Evolutionary conservation across 2,888 invertebrate genomes (phyloP), one percentile per base, ranked within the genome.

Genomic region (Diarsia rubi): DNA sequence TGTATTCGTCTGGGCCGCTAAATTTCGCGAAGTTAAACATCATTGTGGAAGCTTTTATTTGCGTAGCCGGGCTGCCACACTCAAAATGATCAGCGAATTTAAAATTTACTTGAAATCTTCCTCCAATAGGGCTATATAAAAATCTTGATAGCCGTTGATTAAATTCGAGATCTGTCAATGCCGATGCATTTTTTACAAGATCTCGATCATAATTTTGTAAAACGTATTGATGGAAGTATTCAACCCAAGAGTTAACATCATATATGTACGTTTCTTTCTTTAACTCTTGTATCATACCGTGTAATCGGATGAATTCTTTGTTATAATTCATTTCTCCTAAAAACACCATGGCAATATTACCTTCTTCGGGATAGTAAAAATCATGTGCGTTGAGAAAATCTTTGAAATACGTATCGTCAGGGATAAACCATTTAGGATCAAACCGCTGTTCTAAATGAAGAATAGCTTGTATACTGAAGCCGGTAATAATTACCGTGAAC

Each of bases 371-470:
- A 92, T 97, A 98, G 88, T 97, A 97, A 74, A 94, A 82, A 69
- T 97, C 96, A 70, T 97, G 95, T n/a, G 95, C 93, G 60, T 94
- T 89, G 6, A 97, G 88, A 91, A 97, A 98, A 71, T 97, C 93
- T 84, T 97, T 97, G 69, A 98, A 97, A 90, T 98, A 98, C 0
- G 98, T 97, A 68, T 97, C 97, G 70, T 97, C 97, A 0, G 98
- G 98, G 75, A 98, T 96, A 90, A 98, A 98, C 98, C 98, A 98
- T 72, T 96, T 97, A 0, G 98, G 98, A 92, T 98, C 98, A 92
- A 98, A 98, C 91, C 98, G 97, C 92, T 98, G 98, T 90, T 98
- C 97, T 70, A 98, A 94, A 84, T 97, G 96, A 70, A 97, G 93
- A 67, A 97, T 95, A 52, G 97, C 97, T 87, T 97, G 94, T 73